phyloP scores from a whole-genome alignment of 2,888 invertebrate genomes.

The Lithodes maja region DNA sequence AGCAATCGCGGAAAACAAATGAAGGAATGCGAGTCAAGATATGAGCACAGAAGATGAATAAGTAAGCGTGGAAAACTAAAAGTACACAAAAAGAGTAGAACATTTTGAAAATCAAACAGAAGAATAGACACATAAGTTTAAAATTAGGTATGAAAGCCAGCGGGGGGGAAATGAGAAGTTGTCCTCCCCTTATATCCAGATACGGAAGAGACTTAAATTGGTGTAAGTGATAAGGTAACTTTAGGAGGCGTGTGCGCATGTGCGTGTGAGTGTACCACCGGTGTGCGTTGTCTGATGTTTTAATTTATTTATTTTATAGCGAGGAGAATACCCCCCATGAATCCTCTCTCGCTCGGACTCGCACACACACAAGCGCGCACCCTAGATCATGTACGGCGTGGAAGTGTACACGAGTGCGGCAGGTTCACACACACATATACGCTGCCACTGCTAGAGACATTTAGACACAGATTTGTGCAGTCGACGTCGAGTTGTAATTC shows the following conservation, averaged over 20 bases:
- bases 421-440: background rate
- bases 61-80: too few species aligned
- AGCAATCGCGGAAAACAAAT: too few species aligned
- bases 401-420: background rate
- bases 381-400: background rate
- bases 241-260: background rate
- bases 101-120: too few species aligned
- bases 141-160: too few species aligned
- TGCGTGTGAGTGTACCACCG: constrained; percentile 26
- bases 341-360: background rate
- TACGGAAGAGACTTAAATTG: too few species aligned
- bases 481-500: background rate
- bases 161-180: too few species aligned
- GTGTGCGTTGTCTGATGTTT: constrained; percentile 36
- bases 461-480: background rate
- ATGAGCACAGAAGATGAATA: too few species aligned
- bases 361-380: constrained; percentile 15
- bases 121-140: too few species aligned
- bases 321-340: background rate
- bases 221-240: too few species aligned
- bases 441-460: constrained; percentile 22
- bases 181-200: too few species aligned
- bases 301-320: constrained; percentile 46
- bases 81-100: too few species aligned
- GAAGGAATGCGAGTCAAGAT: too few species aligned